phyloP scores from a whole-genome alignment of 1,140 invertebrate species.

The Stratiolaelaps scimitus region DNA sequence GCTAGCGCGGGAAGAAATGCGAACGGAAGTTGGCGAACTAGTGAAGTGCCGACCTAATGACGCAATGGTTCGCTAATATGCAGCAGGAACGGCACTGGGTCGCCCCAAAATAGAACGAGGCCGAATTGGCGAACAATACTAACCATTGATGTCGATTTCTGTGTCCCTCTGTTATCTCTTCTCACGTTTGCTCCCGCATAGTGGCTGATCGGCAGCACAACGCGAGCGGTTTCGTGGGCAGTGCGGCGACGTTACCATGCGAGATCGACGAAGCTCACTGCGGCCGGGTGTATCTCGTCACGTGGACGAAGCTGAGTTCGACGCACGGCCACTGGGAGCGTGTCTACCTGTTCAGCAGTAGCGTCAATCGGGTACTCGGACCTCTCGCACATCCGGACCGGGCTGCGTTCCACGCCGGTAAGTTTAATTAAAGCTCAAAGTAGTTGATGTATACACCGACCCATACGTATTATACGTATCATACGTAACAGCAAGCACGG shows the following conservation, averaged over 20 bases:
- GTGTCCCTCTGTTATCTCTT: too few species aligned
- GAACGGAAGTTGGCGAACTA: too few species aligned
- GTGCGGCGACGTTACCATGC: conserved; percentile 35
- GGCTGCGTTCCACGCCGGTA: conserved; percentile 31
- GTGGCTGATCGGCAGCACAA: conserved; percentile 35
- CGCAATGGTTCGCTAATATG: too few species aligned
- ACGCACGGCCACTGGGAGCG: conserved; percentile 35
- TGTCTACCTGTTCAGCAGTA: conserved; percentile 36
- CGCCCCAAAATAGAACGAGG: too few species aligned
- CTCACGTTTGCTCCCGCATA: neutral
- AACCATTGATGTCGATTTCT: too few species aligned
- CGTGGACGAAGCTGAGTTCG: conserved; percentile 36
- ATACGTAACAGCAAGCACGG: too few species aligned
- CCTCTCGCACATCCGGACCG: conserved; percentile 29
- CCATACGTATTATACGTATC: too few species aligned
- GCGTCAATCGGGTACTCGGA: conserved; percentile 34
- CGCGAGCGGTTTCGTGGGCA: conserved; percentile 35
- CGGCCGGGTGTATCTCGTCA: conserved; percentile 38
- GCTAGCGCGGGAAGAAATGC: too few species aligned
- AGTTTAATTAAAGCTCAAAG: conserved; percentile 17
- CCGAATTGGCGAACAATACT: too few species aligned
- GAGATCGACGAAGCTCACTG: conserved; percentile 35
- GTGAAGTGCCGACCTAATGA: too few species aligned
- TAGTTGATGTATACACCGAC: too few species aligned
- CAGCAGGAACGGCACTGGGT: too few species aligned